These are phyloP conservation scores for Drosophila kohkoa DNA, from an alignment of 1,140 invertebrate species.

Conservation along the genomic window DNA sequence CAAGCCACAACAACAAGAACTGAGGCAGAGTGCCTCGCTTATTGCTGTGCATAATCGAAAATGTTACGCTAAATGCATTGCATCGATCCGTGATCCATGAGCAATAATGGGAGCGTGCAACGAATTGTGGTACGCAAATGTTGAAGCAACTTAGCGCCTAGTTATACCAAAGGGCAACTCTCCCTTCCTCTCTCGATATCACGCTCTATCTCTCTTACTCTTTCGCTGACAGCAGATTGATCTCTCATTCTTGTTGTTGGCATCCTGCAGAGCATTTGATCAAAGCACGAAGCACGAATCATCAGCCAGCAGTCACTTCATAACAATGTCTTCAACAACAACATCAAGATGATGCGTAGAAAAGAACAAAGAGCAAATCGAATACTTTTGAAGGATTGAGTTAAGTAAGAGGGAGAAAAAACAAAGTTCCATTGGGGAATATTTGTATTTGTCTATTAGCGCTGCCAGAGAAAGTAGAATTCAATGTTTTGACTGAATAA, in stretches of 20 bases:
- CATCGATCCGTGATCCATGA: conserved; percentile 38
- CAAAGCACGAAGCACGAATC: background rate
- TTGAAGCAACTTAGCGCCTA: conserved; percentile 51
- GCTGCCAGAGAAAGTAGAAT: too few species aligned
- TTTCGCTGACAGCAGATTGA: conserved; percentile 30
- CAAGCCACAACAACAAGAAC: background rate
- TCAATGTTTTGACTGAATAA: too few species aligned
- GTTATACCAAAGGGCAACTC: conserved; percentile 20
- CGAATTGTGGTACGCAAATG: conserved; percentile 52
- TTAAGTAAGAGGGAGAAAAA: too few species aligned
- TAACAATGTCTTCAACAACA: conserved; percentile 15
- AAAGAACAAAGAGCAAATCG: background rate
- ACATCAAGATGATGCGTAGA: conserved; percentile 14
- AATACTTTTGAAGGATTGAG: background rate
- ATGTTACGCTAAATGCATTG: conserved; percentile 56
- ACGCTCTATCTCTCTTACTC: background rate
- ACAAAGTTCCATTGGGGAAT: too few species aligned
- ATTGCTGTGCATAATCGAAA: conserved; percentile 48
- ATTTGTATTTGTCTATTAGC: too few species aligned
- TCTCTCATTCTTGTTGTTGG: conserved; percentile 28
- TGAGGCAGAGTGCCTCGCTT: conserved; percentile 18
- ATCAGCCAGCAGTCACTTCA: background rate
- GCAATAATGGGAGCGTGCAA: conserved; percentile 45
- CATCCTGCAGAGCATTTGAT: conserved; percentile 34
- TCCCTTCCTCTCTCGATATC: background rate